A percentile compares a stretch with the other conserved stretches of the same genome.
phyloP scores from a whole-genome alignment of 2,797 vertebrate genomes.

The Rhinichthys osculus region DNA sequence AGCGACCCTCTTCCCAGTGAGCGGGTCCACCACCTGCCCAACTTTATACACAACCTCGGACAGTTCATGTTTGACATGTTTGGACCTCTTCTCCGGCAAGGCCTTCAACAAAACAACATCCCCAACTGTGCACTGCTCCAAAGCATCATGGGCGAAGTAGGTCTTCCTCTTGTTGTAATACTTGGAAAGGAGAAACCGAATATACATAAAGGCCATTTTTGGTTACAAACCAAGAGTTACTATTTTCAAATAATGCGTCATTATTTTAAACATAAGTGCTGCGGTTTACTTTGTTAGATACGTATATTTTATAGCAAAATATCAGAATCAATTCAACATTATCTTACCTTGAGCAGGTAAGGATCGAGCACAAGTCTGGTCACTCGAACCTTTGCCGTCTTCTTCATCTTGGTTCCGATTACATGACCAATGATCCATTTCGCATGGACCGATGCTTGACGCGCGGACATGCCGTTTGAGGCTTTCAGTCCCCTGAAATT shows the following conservation, averaged over 20 bases:
- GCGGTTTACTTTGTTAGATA: neutral
- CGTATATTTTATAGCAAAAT: neutral
- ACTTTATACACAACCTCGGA: constrained; percentile 93
- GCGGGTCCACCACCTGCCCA: constrained; percentile 89
- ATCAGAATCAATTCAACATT: too few relatives aligned
- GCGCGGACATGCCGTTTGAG: constrained; percentile 73
- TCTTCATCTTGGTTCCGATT: constrained; percentile 94
- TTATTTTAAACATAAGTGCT: neutral
- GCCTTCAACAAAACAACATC: constrained; percentile 94
- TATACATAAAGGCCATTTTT: neutral
- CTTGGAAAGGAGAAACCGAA: constrained; percentile 66
- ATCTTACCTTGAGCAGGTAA: constrained; percentile 88
- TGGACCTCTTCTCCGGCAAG: constrained; percentile 83
- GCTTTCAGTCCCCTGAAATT: constrained; percentile 5
- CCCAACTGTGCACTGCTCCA: constrained; percentile 88
- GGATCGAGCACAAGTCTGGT: constrained; percentile 92
- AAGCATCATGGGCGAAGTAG: constrained; percentile 93
- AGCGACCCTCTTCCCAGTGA: constrained; percentile 89
- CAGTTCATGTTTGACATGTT: constrained; percentile 95
- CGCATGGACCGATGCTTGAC: constrained; percentile 85
- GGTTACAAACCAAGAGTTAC: neutral
- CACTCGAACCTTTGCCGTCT: constrained; percentile 95
- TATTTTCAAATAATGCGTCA: neutral
- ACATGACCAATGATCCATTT: constrained; percentile 95
- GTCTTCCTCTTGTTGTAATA: constrained; percentile 97